Evolutionary conservation across 2,888 invertebrate species (phyloP).

Genomic region (Drosophila monieri): DNA sequence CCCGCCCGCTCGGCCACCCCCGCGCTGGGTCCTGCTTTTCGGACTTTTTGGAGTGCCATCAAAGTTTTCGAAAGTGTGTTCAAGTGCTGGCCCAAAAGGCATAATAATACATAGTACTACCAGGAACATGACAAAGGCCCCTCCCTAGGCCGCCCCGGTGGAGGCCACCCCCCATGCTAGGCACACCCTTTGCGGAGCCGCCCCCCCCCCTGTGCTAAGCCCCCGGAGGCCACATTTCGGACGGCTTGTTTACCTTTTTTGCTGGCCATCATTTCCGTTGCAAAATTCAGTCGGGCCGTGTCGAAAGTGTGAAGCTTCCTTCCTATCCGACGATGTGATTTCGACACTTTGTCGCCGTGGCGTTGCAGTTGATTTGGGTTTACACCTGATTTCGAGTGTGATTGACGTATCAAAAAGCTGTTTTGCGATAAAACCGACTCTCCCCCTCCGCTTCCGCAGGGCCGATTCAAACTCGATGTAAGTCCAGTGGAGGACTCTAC

Average conservation of each 20-base stretch:
- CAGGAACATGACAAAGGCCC: slow-evolving; percentile 31
- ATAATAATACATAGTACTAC: slow-evolving; percentile 41
- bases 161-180: too few relatives aligned
- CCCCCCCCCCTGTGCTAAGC: too few relatives aligned
- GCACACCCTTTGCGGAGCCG: too few relatives aligned
- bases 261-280: slow-evolving; percentile 60
- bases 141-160: neutral
- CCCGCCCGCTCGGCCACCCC: neutral
- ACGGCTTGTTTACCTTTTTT: slow-evolving; percentile 66
- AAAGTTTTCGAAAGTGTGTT: slow-evolving; percentile 52
- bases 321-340: slow-evolving; percentile 38
- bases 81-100: slow-evolving; percentile 55
- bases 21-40: slow-evolving; percentile 6
- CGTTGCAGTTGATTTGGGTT: slow-evolving; percentile 72
- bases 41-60: slow-evolving; percentile 55
- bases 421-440: slow-evolving; percentile 23
- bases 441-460: slow-evolving; percentile 21
- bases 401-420: slow-evolving; percentile 57
- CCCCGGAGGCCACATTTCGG: neutral
- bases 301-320: slow-evolving; percentile 68
- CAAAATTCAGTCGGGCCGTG: slow-evolving; percentile 58
- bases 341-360: slow-evolving; percentile 34
- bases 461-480: neutral
- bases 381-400: slow-evolving; percentile 56
- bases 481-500: neutral